Evolutionary conservation across 2,888 invertebrate genomes (phyloP).

Genomic region (Plusia festucae): DNA sequence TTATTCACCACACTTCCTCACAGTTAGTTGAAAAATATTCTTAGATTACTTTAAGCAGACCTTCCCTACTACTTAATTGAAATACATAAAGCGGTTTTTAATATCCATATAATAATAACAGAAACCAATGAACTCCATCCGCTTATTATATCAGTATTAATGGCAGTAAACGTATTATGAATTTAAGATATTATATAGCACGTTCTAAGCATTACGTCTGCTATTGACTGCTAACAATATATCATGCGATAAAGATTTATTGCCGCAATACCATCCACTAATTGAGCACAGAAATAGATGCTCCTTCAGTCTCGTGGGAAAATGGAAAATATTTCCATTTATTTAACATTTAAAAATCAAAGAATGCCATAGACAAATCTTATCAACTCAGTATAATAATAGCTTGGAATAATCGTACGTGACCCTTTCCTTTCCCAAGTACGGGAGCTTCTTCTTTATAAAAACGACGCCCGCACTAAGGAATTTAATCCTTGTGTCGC

Average conservation of each 20-base stretch:
- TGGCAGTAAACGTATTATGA: conserved; percentile 8
- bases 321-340: not conserved
- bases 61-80: too few relatives aligned
- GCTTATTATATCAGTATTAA: not conserved
- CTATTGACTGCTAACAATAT: conserved; percentile 16
- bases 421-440: too few relatives aligned
- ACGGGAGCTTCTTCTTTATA: too few relatives aligned
- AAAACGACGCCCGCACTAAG: too few relatives aligned
- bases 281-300: not conserved
- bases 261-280: not conserved
- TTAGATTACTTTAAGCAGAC: too few relatives aligned
- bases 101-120: not conserved
- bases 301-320: not conserved
- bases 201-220: conserved; percentile 10
- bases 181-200: conserved; percentile 9
- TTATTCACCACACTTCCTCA: too few relatives aligned
- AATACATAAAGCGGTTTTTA: not conserved
- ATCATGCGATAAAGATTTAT: conserved; percentile 27
- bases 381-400: too few relatives aligned
- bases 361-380: too few relatives aligned
- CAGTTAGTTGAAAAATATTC: too few relatives aligned
- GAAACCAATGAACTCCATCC: conserved; percentile 2
- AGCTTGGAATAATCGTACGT: too few relatives aligned
- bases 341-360: not conserved
- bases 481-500: too few relatives aligned